These are phyloP conservation scores for Agapornis roseicollis DNA, from an alignment of 2,113 vertebrate species.

Conservation along the genomic window DNA sequence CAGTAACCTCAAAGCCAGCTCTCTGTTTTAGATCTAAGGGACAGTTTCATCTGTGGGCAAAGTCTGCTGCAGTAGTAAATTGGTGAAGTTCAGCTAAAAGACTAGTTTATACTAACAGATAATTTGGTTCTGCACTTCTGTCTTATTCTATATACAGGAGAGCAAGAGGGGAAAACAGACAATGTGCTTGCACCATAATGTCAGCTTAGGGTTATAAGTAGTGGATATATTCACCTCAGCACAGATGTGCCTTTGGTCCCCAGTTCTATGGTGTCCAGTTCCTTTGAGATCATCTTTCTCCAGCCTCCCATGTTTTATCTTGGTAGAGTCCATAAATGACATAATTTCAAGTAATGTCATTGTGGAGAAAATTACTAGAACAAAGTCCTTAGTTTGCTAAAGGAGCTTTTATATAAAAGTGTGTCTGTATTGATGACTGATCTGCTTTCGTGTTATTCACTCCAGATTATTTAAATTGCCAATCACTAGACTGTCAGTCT, in stretches of 20 bases:
- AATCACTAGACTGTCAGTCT: background rate
- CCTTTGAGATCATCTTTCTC: constrained; percentile 41
- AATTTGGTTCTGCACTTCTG: constrained; percentile 24
- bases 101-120: background rate
- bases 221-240: constrained; percentile 48
- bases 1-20: background rate
- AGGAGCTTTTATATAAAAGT: constrained; percentile 38
- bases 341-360: constrained; percentile 18
- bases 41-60: background rate
- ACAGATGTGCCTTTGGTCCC: constrained; percentile 59
- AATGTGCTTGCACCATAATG: background rate
- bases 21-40: background rate
- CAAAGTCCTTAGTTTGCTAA: constrained; percentile 29
- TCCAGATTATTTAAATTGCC: constrained; percentile 17
- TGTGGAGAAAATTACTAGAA: background rate
- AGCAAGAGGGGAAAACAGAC: constrained; percentile 18
- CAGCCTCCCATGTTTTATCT: constrained; percentile 14
- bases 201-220: constrained; percentile 29
- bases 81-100: background rate
- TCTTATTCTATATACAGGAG: background rate
- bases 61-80: background rate
- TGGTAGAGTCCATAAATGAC: background rate
- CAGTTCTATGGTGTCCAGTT: constrained; percentile 42
- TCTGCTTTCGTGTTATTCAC: constrained; percentile 14
- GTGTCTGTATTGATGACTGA: background rate